phyloP scores from a whole-genome alignment of 2,797 vertebrate genomes.

The Pampus argenteus region DNA sequence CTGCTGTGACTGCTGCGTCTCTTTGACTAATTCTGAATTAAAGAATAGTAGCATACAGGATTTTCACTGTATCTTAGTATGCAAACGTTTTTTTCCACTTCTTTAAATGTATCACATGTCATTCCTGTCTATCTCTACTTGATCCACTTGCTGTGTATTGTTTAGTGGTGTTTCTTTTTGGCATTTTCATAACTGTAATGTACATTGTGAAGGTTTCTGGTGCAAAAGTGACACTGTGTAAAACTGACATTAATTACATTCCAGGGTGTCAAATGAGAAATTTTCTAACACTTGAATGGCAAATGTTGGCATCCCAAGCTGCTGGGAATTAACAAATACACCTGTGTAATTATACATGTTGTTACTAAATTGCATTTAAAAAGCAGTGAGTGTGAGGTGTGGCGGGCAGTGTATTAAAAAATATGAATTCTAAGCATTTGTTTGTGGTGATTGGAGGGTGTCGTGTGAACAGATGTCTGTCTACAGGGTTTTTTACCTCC shows the following conservation, averaged over 20 bases:
- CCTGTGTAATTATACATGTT: conserved; percentile 2
- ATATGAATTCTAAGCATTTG: background rate
- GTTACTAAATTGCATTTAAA: background rate
- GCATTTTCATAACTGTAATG: background rate
- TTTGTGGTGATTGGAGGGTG: conserved; percentile 17
- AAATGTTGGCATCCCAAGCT: conserved; percentile 14
- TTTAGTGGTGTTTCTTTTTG: background rate
- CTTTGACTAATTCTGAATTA: no score
- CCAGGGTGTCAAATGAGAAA: background rate
- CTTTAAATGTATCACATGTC: background rate
- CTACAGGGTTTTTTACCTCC: conserved; percentile 37
- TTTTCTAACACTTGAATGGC: conserved; percentile 36
- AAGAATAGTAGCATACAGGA: no score
- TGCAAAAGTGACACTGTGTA: conserved; percentile 15
- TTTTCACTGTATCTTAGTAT: conserved; percentile 3
- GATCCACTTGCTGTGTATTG: background rate
- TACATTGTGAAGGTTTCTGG: conserved; percentile 6
- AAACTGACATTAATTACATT: conserved; percentile 7
- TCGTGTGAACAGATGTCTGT: conserved; percentile 43
- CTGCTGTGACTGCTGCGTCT: background rate
- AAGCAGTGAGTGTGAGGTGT: no score
- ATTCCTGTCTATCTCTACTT: background rate
- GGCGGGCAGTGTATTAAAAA: conserved; percentile 43
- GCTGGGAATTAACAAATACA: conserved; percentile 11
- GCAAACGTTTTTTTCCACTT: background rate